Evolutionary conservation across 2,797 vertebrate species (phyloP), one percentile per base, ranked within the genome.

Genomic region (Ataeniobius toweri): DNA sequence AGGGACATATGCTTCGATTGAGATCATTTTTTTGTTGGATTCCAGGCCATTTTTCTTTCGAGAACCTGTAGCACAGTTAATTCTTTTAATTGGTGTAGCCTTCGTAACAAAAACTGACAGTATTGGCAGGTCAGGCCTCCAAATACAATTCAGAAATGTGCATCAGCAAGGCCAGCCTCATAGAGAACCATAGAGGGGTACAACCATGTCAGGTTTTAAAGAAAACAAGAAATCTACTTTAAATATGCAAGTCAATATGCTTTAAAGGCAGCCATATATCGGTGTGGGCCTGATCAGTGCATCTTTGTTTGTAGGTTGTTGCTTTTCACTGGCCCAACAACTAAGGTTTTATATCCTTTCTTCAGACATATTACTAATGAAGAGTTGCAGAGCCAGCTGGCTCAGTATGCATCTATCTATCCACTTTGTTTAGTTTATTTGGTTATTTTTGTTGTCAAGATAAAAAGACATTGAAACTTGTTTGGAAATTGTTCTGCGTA

Each of bases 371-470:
- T 3, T 44, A 1, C 24, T 24, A 26, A 56, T 3, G 26, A 59
- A 51, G n/a, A 31, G 44, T 67, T 69, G 46, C 44, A 51, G 68
- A 73, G 53, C 61, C 51, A 46, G 16, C 73, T 79, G 72, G 16
- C 20, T 41, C 16, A 48, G 39, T 61, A 53, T 2, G 2, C 5
- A 12, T 55, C 16, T 0, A 53, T 73, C 26, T 51, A 7, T 39
- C 31, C 22, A 61, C 20, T 58, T n/a, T 22, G 13, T 36, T 51
- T 68, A 20, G 41, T 46, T 68, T 68, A 22, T 22, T 44, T 44
- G 31, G 31, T 53, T 53, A 16, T 53, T 68, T 12, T 22, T 63
- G 14, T 12, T 16, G 16, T 67, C 6, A 58, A 28, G 3, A 9
- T 3, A 7, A 50, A 44, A 70, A 39, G 20, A 63, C 55, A 61